A percentile compares a stretch with the other conserved stretches of the same genome.
Conservation (phyloP, 2,888 invertebrate species). For the Stegana nigrithorax region DNA sequence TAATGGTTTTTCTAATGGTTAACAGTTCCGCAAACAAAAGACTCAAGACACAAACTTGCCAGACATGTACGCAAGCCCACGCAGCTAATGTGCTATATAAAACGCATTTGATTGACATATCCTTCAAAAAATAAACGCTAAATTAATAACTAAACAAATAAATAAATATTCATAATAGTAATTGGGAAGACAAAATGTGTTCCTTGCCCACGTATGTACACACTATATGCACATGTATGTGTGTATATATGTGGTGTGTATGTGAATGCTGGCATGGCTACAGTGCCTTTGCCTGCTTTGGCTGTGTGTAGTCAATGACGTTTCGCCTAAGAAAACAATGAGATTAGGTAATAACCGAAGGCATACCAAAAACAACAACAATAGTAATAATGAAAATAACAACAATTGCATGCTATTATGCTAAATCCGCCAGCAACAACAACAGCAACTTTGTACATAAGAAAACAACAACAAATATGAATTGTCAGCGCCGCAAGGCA, state of each 20-base stretch:
- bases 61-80: not conserved
- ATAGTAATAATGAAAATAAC: conserved; percentile 17
- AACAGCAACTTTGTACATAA: not conserved
- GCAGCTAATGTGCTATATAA: no score
- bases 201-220: conserved; percentile 9
- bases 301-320: conserved; percentile 2
- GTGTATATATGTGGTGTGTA: no score
- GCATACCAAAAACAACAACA: conserved; percentile 26
- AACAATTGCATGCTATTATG: conserved; percentile 15
- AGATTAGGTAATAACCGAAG: conserved; percentile 44
- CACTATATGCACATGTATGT: no score
- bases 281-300: conserved; percentile 1
- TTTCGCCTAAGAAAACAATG: conserved; percentile 33
- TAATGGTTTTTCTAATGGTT: no score
- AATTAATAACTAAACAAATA: not conserved
- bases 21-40: conserved; percentile 3
- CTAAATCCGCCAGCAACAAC: conserved; percentile 25
- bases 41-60: conserved; percentile 5
- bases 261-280: no score
- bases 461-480: conserved; percentile 13
- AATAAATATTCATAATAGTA: not conserved
- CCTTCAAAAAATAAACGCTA: conserved; percentile 1
- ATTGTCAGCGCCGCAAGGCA: conserved; percentile 38
- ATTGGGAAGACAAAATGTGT: no score
- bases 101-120: conserved; percentile 21